phyloP scores from a whole-genome alignment of 2,113 vertebrate species.

The Pan troglodytes region DNA sequence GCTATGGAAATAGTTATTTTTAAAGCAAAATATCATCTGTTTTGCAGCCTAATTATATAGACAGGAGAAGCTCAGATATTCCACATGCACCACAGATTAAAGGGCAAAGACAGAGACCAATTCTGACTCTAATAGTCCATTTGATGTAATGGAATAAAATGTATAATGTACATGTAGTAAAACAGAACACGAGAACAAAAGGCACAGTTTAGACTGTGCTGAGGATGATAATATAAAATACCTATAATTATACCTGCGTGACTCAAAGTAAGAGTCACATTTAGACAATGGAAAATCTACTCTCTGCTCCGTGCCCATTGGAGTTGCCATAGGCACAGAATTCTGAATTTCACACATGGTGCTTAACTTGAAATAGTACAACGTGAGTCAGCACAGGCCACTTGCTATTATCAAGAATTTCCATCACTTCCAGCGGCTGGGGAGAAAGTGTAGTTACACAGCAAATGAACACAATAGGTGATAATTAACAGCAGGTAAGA shows the following conservation, averaged over 20 bases:
- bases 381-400: not conserved
- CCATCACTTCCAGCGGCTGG: not conserved
- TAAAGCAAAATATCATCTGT: slow-evolving; percentile 59
- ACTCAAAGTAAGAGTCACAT: slow-evolving; percentile 48
- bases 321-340: not conserved
- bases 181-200: slow-evolving; percentile 54
- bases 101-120: slow-evolving; percentile 57
- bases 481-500: not conserved
- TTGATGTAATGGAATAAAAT: slow-evolving; percentile 70
- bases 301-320: not conserved
- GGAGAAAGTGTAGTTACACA: not conserved
- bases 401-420: not conserved
- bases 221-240: slow-evolving; percentile 33
- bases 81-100: slow-evolving; percentile 6
- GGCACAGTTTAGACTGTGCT: slow-evolving; percentile 32
- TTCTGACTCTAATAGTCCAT: slow-evolving; percentile 57
- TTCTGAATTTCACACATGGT: not conserved
- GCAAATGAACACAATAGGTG: not conserved
- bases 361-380: not conserved
- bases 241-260: slow-evolving; percentile 65
- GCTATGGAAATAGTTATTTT: slow-evolving; percentile 51
- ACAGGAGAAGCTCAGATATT: slow-evolving; percentile 9
- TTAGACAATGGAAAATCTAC: slow-evolving; percentile 34
- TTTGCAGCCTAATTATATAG: slow-evolving; percentile 65
- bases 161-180: slow-evolving; percentile 12